phyloP scores from a whole-genome alignment of 2,888 invertebrate genomes.

The Camptogramma bilineatum region DNA sequence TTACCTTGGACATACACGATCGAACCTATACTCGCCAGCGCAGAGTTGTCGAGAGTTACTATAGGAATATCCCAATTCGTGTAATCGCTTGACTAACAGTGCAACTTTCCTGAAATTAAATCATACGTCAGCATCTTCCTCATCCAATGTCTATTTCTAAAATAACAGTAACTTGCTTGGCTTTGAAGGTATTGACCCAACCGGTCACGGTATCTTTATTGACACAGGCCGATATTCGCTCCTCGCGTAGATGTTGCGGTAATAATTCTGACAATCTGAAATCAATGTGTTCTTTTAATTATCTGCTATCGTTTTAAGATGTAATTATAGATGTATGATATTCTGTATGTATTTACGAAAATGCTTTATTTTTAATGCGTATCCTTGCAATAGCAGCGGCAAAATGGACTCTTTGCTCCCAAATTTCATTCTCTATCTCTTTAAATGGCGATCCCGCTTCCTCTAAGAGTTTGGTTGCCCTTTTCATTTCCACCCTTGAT shows the following conservation, averaged over 20 bases:
- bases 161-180: constrained; percentile 78
- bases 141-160: not conserved
- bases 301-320: not conserved
- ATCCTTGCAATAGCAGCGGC: constrained; percentile 92
- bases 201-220: constrained; percentile 87
- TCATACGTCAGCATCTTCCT: constrained; percentile 11
- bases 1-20: constrained; percentile 85
- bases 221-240: constrained; percentile 86
- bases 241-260: constrained; percentile 90
- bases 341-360: constrained; percentile 73
- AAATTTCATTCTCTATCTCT: constrained; percentile 87
- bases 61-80: constrained; percentile 73
- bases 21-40: constrained; percentile 83
- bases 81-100: constrained; percentile 74
- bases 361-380: constrained; percentile 90
- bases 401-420: constrained; percentile 88
- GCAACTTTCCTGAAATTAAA: constrained; percentile 71
- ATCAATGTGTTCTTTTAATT: not conserved
- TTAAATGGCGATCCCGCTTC: constrained; percentile 69
- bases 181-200: constrained; percentile 92
- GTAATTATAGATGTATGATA: not conserved
- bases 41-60: constrained; percentile 74
- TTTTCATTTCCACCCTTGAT: constrained; percentile 61
- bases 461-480: constrained; percentile 59
- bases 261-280: constrained; percentile 87